Conservation (phyloP, 2,113 vertebrate species). For the Oreochromis niloticus region DNA sequence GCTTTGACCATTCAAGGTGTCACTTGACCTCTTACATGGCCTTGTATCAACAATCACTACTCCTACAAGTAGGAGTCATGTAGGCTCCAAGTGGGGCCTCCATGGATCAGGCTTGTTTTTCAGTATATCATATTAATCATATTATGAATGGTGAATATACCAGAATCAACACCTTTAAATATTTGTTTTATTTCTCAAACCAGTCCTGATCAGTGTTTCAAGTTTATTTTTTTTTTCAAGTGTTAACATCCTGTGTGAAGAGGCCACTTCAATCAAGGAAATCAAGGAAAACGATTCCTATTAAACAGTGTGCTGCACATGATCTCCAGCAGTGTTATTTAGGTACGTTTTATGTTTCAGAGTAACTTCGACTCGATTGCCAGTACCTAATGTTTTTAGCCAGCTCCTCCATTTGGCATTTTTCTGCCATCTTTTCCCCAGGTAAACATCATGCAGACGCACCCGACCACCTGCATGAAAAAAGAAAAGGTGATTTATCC, state of each 20-base stretch:
- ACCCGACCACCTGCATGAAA: neutral
- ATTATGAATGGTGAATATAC: neutral
- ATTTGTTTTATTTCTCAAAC: neutral
- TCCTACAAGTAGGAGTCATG: too few species aligned
- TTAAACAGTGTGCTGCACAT: neutral
- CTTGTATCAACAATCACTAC: neutral
- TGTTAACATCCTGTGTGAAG: neutral
- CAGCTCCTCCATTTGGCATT: neutral
- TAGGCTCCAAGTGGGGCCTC: neutral
- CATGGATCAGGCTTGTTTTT: neutral
- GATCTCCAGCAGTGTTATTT: neutral
- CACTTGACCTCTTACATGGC: neutral
- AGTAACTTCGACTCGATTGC: neutral
- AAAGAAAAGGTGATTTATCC: neutral
- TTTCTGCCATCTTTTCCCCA: neutral
- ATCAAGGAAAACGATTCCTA: neutral
- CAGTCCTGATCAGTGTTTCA: neutral
- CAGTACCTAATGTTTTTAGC: neutral
- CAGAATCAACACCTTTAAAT: neutral
- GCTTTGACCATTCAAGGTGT: neutral
- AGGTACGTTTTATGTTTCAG: neutral
- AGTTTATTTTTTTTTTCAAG: neutral
- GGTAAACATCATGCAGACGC: neutral
- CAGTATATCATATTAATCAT: neutral
- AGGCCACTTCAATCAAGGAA: neutral